Percentiles rank a stretch among this genome's conserved stretches.
These are phyloP conservation scores for Todiramphus saurophagus DNA, from an alignment of 2,113 vertebrate species.

Conservation along the genomic window DNA sequence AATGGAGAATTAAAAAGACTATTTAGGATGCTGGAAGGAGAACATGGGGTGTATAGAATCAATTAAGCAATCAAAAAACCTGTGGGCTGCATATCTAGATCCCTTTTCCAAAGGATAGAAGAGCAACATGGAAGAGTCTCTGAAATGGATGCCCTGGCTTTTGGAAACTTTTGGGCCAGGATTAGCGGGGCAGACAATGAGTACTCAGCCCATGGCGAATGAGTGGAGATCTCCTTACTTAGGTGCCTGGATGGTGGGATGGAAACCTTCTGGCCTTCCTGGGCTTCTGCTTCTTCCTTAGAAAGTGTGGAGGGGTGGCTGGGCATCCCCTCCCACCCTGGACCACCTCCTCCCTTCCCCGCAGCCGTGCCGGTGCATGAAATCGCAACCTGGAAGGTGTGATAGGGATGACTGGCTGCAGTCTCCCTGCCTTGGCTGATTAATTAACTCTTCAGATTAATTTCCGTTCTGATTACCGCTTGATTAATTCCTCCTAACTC, in stretches of 20 bases:
- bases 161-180: background rate
- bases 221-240: background rate
- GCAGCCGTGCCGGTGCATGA: background rate
- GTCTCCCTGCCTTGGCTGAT: conserved; percentile 42
- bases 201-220: accelerated
- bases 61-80: background rate
- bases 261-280: background rate
- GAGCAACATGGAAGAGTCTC: background rate
- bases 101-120: background rate
- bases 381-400: conserved; percentile 7
- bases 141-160: background rate
- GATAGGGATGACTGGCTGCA: conserved; percentile 46
- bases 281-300: background rate
- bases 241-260: background rate
- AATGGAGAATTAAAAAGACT: background rate
- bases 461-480: conserved; percentile 63
- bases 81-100: background rate
- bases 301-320: background rate
- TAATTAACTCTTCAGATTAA: conserved; percentile 59
- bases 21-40: background rate
- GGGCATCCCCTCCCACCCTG: background rate
- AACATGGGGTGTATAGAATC: background rate
- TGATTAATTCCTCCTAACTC: conserved; percentile 62
- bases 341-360: background rate
- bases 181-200: background rate